Evolutionary conservation across 2,888 invertebrate species (phyloP).

Genomic region (Phalera bucephala): DNA sequence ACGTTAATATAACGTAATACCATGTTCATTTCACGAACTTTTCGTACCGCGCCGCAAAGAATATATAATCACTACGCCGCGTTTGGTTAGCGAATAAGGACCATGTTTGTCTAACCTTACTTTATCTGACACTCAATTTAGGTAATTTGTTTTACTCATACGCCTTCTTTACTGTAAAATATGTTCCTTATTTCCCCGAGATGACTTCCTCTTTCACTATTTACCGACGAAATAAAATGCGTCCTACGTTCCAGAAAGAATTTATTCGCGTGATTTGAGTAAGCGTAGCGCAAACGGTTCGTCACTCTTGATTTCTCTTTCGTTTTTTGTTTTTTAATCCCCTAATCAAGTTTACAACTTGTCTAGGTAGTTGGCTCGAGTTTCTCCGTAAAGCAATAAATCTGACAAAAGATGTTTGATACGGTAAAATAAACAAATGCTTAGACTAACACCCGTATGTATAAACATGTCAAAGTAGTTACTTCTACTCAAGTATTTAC

Average conservation of each 20-base stretch:
- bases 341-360: conserved; percentile 66
- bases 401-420: background rate
- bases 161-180: conserved; percentile 27
- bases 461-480: no score
- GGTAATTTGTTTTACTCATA: conserved; percentile 33
- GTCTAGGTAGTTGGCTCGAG: conserved; percentile 47
- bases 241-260: conserved; percentile 41
- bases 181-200: conserved; percentile 13
- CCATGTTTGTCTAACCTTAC: conserved; percentile 17
- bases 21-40: no score
- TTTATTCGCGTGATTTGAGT: conserved; percentile 55
- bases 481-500: no score
- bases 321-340: conserved; percentile 66
- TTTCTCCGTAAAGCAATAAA: background rate
- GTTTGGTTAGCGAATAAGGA: no score
- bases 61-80: no score
- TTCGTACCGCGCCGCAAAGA: no score
- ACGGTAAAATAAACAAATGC: conserved; percentile 2
- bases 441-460: no score
- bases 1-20: no score
- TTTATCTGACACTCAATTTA: conserved; percentile 30
- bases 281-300: conserved; percentile 58
- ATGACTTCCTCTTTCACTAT: conserved; percentile 25
- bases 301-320: conserved; percentile 63
- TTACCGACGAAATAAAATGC: conserved; percentile 43